These are phyloP conservation scores for Hydractinia symbiolongicarpus DNA, from an alignment of 30 jellyfish, hydroid and myxozoan genomes.

Conservation along the genomic window DNA sequence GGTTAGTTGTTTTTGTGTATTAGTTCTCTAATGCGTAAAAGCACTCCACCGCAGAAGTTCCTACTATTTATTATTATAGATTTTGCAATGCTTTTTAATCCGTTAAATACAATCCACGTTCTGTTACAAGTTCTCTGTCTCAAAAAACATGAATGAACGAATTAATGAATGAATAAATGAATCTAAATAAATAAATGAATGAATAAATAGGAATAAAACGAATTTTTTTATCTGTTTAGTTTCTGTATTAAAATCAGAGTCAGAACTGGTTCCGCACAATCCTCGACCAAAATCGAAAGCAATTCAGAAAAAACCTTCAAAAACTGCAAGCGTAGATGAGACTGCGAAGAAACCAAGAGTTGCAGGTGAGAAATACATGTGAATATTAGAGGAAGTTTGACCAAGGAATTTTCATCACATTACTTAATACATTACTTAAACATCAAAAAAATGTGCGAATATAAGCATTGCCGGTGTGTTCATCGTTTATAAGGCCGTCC, in stretches of 20 bases:
- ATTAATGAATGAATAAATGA: neutral
- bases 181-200: neutral
- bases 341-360: neutral
- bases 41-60: neutral
- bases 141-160: no score
- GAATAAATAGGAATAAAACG: neutral
- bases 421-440: neutral
- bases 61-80: no score
- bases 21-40: neutral
- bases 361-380: neutral
- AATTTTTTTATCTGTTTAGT: neutral
- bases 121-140: no score
- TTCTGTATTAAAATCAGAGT: neutral
- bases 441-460: neutral
- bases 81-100: no score
- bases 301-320: neutral
- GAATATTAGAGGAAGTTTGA: neutral
- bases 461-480: neutral
- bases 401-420: no score
- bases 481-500: neutral
- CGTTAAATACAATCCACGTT: no score
- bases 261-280: conserved; percentile 6
- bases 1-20: conserved; percentile 32
- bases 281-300: neutral
- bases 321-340: neutral